Evolutionary conservation across 2,113 vertebrate species (phyloP).

Genomic region (Thalassoma bifasciatum): DNA sequence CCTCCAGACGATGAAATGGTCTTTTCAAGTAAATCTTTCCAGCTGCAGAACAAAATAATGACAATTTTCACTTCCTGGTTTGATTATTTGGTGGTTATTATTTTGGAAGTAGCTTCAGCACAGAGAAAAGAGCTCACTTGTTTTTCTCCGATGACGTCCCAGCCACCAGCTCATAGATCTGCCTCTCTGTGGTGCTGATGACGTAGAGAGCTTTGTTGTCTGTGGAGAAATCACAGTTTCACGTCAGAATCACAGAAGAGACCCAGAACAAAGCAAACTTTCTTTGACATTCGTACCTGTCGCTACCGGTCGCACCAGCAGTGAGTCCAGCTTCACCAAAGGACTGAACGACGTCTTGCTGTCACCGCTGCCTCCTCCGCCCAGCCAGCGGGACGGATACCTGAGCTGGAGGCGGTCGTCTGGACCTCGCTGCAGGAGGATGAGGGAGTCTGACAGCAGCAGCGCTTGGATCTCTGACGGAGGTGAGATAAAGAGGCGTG

Average conservation of each 20-base stretch:
- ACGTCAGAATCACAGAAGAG: fast-evolving
- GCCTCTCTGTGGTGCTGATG: slow-evolving; percentile 93
- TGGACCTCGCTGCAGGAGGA: slow-evolving; percentile 88
- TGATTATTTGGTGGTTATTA: too few species aligned
- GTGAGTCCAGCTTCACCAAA: slow-evolving; percentile 87
- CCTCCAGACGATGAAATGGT: slow-evolving; percentile 61
- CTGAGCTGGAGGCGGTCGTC: slow-evolving; percentile 91
- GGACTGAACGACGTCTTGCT: slow-evolving; percentile 92
- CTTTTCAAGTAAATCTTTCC: slow-evolving; percentile 83
- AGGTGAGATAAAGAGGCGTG: background rate
- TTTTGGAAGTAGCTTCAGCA: too few species aligned
- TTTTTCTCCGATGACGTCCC: slow-evolving; percentile 89
- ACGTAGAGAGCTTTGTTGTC: slow-evolving; percentile 94
- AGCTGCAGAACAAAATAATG: slow-evolving; percentile 63
- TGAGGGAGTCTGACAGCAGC: slow-evolving; percentile 90
- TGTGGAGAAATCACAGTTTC: slow-evolving; percentile 48
- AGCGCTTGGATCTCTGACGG: slow-evolving; percentile 90
- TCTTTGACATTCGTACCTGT: slow-evolving; percentile 78
- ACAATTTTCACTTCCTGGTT: background rate
- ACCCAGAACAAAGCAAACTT: background rate
- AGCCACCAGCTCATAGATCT: slow-evolving; percentile 95
- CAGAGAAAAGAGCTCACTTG: slow-evolving; percentile 80
- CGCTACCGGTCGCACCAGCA: slow-evolving; percentile 91
- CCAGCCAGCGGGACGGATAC: slow-evolving; percentile 82
- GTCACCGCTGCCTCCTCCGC: slow-evolving; percentile 81